Base-by-base conservation (phyloP, 2,888 invertebrate genomes). In the Synergus laeviventris region DNA sequence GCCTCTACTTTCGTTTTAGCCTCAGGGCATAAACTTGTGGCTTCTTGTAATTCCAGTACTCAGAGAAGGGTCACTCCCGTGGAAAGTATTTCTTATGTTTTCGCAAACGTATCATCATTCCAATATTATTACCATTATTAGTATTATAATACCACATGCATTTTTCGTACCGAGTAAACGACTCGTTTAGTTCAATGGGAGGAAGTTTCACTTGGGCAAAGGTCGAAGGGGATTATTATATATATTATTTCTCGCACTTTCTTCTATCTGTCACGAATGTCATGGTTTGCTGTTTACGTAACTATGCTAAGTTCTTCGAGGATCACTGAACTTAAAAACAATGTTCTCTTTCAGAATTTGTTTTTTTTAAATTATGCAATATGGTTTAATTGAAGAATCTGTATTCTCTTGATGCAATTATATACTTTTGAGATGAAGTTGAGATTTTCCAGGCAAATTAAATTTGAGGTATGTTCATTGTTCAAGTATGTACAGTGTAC, bases 191-290 rank as follows among this genome's bases (percentile, higher is more conserved):
- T 76, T 66, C 45, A 64, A 14, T 70, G 74, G 64, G 59, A 77
- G 49, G 49, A 80, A 81, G 78, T 82, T 83, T 83, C 81, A 81
- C 81, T 78, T 74, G 73, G 38, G 75, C 54, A 76, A 78, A 80
- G 79, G 75, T 77, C 62, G 77, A 21, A 54, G 9, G 1, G 54
- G n/a, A 9, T 31, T 31, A 31, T 31, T 54, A 54, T 54, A 31
- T 54, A 54, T 54, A 9, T 54, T 54, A 18, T 18, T 54, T 18
- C 54, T 54, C 59, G 24, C 24, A 59, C 24, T 59, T 59, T 59
- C 59, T 18, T 11, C 18, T 54, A 24, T 24, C 14, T 12, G 59
- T 14, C 59, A 59, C 24, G 59, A 59, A 59, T 59, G 8, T 59
- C 24, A 59, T 59, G 24, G 21, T 24, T 24, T 59, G 12, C 21